These are phyloP conservation scores for Salticus scenicus DNA, from an alignment of 2,888 invertebrate species.

Conservation along the genomic window DNA sequence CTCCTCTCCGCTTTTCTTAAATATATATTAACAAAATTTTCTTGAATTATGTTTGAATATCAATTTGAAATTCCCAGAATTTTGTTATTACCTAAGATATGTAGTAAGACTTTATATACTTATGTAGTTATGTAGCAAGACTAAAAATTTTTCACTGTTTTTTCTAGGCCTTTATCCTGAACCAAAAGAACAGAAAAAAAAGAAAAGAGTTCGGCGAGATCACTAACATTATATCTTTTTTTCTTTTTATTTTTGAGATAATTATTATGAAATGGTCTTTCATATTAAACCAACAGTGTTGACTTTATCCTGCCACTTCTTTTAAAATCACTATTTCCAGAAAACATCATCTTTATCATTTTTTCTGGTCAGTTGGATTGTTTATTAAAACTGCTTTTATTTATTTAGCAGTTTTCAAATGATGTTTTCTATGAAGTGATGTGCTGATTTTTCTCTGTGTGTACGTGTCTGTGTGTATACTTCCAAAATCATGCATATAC, in stretches of 20 bases:
- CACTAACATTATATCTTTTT: slow-evolving; percentile 47
- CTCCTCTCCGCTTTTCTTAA: too few relatives aligned
- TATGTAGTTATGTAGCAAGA: neutral
- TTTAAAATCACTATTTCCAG: slow-evolving; percentile 49
- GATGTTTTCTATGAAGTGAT: slow-evolving; percentile 30
- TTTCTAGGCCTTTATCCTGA: slow-evolving; percentile 84
- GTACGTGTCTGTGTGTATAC: too few relatives aligned
- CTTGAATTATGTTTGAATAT: too few relatives aligned
- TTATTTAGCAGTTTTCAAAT: slow-evolving; percentile 32
- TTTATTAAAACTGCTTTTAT: slow-evolving; percentile 20
- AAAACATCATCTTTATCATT: slow-evolving; percentile 30
- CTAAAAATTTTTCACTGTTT: slow-evolving; percentile 35
- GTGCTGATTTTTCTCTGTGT: too few relatives aligned
- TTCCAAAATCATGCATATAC: too few relatives aligned
- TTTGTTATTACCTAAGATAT: too few relatives aligned
- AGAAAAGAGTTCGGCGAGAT: slow-evolving; percentile 73
- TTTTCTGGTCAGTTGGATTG: slow-evolving; percentile 49
- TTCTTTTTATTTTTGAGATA: too few relatives aligned
- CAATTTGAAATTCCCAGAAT: too few relatives aligned
- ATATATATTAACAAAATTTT: too few relatives aligned
- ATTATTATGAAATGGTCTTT: slow-evolving; percentile 49
- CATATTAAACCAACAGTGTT: slow-evolving; percentile 47
- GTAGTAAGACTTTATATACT: too few relatives aligned
- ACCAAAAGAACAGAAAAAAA: slow-evolving; percentile 79
- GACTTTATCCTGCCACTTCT: slow-evolving; percentile 66